Conservation (phyloP, 2,888 invertebrate species). For the Loripinus fragilis region DNA sequence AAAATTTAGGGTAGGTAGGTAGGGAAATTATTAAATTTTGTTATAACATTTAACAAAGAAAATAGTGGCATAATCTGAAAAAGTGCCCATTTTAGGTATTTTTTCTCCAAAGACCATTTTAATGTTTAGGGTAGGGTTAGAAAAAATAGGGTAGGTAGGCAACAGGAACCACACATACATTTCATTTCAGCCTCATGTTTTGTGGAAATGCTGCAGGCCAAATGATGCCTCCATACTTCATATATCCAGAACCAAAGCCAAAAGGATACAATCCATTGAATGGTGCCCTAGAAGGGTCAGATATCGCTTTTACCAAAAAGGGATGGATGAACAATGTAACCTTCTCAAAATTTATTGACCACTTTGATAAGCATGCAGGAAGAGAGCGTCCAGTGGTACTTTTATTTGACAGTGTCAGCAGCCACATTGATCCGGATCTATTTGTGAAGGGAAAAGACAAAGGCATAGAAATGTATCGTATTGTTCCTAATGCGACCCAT, state of each 20-base stretch:
- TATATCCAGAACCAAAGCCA: constrained; percentile 49
- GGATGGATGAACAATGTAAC: constrained; percentile 37
- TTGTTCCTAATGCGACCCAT: constrained; percentile 57
- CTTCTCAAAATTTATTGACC: constrained; percentile 40
- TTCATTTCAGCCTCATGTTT: too few relatives aligned
- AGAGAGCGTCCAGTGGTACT: constrained; percentile 35
- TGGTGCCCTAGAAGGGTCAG: constrained; percentile 38
- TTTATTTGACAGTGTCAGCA: constrained; percentile 51
- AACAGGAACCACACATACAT: too few relatives aligned
- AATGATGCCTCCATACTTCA: constrained; percentile 42
- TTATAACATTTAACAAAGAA: too few relatives aligned
- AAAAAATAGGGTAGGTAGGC: too few relatives aligned
- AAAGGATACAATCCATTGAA: constrained; percentile 46
- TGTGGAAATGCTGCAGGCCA: constrained; percentile 41
- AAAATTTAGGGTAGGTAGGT: too few relatives aligned
- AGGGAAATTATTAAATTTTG: too few relatives aligned
- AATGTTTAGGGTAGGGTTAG: too few relatives aligned
- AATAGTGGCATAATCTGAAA: too few relatives aligned
- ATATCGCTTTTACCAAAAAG: constrained; percentile 39
- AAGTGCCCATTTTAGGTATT: too few relatives aligned
- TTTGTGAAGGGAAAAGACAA: constrained; percentile 39
- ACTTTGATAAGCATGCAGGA: constrained; percentile 46
- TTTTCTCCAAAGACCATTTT: too few relatives aligned
- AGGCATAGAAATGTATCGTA: constrained; percentile 48
- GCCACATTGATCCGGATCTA: constrained; percentile 34